Percentiles rank a stretch among this genome's conserved stretches.
These are phyloP conservation scores for Carcharodon carcharias DNA, from an alignment of 2,797 vertebrate species.

Conservation along the genomic window DNA sequence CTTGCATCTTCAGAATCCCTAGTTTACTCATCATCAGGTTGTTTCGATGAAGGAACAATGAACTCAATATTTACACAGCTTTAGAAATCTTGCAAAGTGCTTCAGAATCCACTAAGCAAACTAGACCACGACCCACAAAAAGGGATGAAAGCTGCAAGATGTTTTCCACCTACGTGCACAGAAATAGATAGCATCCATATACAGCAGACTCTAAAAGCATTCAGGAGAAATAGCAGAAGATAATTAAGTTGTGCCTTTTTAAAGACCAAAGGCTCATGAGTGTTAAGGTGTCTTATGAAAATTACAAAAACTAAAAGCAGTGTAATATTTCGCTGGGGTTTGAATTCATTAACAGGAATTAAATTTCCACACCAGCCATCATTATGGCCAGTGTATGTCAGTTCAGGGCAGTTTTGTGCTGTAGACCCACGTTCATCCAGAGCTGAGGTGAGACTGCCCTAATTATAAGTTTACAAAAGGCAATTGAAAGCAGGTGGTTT, in stretches of 20 bases:
- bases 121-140: neutral
- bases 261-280: neutral
- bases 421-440: neutral
- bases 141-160: neutral
- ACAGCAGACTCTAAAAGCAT: neutral
- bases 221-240: neutral
- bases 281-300: neutral
- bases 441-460: neutral
- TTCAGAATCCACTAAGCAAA: conserved; percentile 17
- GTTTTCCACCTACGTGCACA: neutral
- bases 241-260: neutral
- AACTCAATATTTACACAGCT: neutral
- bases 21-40: neutral
- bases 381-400: no score
- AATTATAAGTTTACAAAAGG: neutral
- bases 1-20: neutral
- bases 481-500: neutral
- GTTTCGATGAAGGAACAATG: neutral
- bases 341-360: neutral
- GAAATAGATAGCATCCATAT: neutral
- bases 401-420: neutral
- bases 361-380: neutral
- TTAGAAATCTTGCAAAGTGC: conserved; percentile 2
- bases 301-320: neutral
- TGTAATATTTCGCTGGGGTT: neutral